Evolutionary conservation across 2,888 invertebrate species (phyloP).

Genomic region (Hemicrepidius hirtus): DNA sequence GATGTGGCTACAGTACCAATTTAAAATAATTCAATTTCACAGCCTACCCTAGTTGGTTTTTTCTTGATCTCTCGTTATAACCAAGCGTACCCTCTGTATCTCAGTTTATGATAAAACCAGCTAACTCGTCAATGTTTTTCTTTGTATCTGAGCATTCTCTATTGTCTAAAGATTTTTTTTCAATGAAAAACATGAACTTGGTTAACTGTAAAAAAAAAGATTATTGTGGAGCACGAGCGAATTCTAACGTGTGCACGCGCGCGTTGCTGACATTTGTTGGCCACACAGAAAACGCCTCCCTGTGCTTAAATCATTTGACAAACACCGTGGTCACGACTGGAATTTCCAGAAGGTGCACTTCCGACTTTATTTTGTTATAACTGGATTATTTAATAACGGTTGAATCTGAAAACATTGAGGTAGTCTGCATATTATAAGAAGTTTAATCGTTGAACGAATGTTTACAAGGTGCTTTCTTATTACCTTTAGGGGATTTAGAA

Average conservation of each 20-base stretch:
- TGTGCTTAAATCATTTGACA: conserved; percentile 55
- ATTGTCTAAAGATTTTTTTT: conserved; percentile 36
- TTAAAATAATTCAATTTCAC: too few species aligned
- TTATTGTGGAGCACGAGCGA: conserved; percentile 57
- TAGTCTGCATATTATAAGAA: conserved; percentile 14
- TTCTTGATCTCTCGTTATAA: too few species aligned
- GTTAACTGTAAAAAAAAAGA: conserved; percentile 42
- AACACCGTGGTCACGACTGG: conserved; percentile 55
- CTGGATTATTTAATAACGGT: conserved; percentile 13
- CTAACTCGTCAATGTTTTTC: not conserved
- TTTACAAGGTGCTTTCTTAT: conserved; percentile 18
- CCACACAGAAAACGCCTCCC: conserved; percentile 55
- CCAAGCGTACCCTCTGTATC: too few species aligned
- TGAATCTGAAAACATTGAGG: conserved; percentile 5
- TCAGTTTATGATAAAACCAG: too few species aligned
- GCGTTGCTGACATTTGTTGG: conserved; percentile 56
- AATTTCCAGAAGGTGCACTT: conserved; percentile 46
- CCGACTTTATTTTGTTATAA: conserved; percentile 15
- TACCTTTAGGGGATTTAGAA: conserved; percentile 21
- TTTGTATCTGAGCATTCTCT: conserved; percentile 5
- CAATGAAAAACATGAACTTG: conserved; percentile 51
- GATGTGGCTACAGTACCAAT: too few species aligned
- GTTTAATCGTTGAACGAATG: not conserved
- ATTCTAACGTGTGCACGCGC: conserved; percentile 58
- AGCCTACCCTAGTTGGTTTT: too few species aligned